These are phyloP conservation scores for Procambarus virginalis DNA, from an alignment of 1,140 invertebrate genomes.

Conservation along the genomic window DNA sequence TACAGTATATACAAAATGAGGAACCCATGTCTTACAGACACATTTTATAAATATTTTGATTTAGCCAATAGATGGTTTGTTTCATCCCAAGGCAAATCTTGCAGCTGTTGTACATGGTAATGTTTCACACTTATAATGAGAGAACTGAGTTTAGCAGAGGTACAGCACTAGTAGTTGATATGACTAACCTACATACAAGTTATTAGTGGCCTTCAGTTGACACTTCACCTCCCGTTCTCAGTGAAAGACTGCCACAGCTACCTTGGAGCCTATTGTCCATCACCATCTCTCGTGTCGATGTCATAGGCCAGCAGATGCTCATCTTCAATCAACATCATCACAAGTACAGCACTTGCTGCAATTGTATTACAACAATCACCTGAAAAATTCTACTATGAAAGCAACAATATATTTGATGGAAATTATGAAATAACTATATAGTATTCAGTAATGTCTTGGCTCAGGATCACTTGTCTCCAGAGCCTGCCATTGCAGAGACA, in stretches of 20 bases:
- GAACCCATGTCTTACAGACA: no score
- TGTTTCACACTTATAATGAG: not conserved
- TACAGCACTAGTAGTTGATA: constrained; percentile 32
- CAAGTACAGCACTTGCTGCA: not conserved
- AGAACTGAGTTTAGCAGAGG: not conserved
- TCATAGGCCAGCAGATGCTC: not conserved
- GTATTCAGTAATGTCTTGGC: no score
- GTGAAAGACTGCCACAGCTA: constrained; percentile 19
- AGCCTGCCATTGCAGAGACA: no score
- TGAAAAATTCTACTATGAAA: not conserved
- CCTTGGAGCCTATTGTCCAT: constrained; percentile 5
- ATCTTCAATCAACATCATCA: not conserved
- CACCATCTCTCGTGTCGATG: not conserved
- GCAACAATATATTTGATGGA: not conserved
- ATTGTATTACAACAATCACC: not conserved
- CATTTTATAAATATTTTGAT: not conserved
- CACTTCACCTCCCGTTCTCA: constrained; percentile 21
- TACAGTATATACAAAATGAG: no score
- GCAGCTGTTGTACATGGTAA: constrained; percentile 11
- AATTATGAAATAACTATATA: not conserved
- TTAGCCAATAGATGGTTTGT: not conserved
- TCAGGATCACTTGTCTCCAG: no score
- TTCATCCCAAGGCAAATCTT: not conserved
- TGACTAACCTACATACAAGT: not conserved
- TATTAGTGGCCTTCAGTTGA: constrained; percentile 2